Percentiles rank a stretch among this genome's conserved stretches.
Conservation (phyloP, 1,140 invertebrate genomes). For the Ceratosolen solmsi region DNA sequence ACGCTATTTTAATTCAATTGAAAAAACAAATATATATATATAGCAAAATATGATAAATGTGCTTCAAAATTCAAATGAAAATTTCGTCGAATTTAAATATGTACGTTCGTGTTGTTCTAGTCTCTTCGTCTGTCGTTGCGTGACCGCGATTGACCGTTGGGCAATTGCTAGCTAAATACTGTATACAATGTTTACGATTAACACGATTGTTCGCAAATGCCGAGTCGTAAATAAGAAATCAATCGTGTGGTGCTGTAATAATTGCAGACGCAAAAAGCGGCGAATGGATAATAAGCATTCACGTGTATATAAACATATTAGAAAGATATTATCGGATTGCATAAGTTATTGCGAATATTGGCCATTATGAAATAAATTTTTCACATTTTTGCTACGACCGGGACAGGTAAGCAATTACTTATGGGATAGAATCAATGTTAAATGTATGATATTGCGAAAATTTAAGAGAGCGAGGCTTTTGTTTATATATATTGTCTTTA, state of each 20-base stretch:
- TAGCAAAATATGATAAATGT: background rate
- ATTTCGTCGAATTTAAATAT: background rate
- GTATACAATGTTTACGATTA: slow-evolving; percentile 32
- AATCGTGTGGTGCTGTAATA: slow-evolving; percentile 13
- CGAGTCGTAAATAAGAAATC: slow-evolving; percentile 25
- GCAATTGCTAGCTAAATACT: background rate
- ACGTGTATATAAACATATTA: background rate
- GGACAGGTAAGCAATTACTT: background rate
- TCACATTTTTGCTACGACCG: background rate
- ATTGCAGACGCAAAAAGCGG: background rate
- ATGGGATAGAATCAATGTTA: background rate
- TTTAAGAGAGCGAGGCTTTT: background rate
- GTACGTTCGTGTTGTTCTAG: background rate
- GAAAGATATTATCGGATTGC: background rate
- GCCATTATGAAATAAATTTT: background rate
- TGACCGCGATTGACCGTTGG: background rate
- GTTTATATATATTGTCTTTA: background rate
- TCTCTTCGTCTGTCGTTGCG: background rate
- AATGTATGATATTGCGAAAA: background rate
- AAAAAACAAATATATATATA: too few relatives aligned
- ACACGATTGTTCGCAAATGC: slow-evolving; percentile 28
- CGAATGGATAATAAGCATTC: background rate
- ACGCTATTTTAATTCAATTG: too few relatives aligned
- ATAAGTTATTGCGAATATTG: background rate
- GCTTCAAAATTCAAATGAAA: too few relatives aligned